These are phyloP conservation scores for Nyctibius bracteatus DNA, from an alignment of 2,113 vertebrate species.

Conservation along the genomic window DNA sequence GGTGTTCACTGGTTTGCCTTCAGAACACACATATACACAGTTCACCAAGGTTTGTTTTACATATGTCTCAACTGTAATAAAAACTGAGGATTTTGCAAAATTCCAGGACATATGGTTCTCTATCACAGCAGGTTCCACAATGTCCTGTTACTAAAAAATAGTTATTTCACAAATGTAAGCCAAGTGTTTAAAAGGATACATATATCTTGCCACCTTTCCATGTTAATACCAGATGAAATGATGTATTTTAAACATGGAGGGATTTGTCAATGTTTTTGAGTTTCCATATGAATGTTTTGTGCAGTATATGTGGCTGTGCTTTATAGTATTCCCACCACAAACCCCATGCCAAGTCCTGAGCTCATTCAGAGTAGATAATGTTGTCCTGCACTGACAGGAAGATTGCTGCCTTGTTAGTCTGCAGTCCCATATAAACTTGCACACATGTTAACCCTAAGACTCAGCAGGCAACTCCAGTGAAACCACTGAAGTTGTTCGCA, in stretches of 20 bases:
- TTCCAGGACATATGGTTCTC: background rate
- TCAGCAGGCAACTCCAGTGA: background rate
- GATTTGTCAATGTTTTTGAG: background rate
- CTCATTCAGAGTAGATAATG: background rate
- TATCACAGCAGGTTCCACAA: background rate
- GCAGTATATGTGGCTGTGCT: background rate
- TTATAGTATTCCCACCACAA: background rate
- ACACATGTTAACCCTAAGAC: background rate
- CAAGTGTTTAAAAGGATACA: background rate
- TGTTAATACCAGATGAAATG: background rate
- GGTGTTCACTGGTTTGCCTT: background rate
- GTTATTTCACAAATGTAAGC: background rate
- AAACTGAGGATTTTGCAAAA: background rate
- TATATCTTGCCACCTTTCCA: background rate
- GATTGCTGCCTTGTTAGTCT: background rate
- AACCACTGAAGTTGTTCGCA: background rate
- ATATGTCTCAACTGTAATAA: background rate
- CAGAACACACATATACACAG: background rate
- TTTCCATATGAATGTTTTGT: background rate
- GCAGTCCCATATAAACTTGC: background rate
- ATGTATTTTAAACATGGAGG: background rate
- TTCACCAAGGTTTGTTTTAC: background rate
- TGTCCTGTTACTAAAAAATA: background rate
- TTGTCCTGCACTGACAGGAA: background rate
- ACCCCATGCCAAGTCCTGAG: background rate